phyloP scores from a whole-genome alignment of 1,140 invertebrate genomes.

The Orchesella cincta region DNA sequence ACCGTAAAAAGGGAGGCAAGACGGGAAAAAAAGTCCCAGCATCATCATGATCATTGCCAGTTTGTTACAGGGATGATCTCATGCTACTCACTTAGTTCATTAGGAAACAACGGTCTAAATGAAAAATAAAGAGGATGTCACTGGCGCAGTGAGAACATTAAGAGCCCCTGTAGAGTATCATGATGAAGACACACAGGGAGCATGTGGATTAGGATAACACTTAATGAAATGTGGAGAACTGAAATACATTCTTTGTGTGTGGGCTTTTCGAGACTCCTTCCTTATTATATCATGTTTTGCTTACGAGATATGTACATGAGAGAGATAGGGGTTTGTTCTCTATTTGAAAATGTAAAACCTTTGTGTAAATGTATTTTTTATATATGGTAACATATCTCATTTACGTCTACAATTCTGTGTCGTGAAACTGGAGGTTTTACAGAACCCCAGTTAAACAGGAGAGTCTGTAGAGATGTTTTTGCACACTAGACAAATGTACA shows the following conservation, averaged over 20 bases:
- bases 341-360: too few species aligned
- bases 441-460: too few species aligned
- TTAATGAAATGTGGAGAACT: slow-evolving; percentile 15
- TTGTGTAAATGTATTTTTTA: too few species aligned
- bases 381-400: too few species aligned
- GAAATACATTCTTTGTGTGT: background rate
- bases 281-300: too few species aligned
- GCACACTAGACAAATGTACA: background rate
- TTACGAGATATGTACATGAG: too few species aligned
- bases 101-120: background rate
- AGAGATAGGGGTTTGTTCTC: too few species aligned
- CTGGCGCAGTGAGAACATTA: slow-evolving; percentile 21
- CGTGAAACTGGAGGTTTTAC: too few species aligned
- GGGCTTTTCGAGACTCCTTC: too few species aligned
- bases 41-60: background rate
- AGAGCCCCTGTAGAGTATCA: background rate
- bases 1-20: background rate
- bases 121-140: slow-evolving; percentile 16
- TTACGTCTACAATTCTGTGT: too few species aligned
- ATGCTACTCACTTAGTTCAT: background rate
- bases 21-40: background rate
- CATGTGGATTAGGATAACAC: slow-evolving; percentile 18
- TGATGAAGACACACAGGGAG: background rate
- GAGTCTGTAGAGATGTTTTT: too few species aligned
- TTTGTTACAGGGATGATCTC: background rate